These are phyloP conservation scores for Marisa cornuarietis DNA, from an alignment of 1,140 invertebrate genomes.

Conservation along the genomic window DNA sequence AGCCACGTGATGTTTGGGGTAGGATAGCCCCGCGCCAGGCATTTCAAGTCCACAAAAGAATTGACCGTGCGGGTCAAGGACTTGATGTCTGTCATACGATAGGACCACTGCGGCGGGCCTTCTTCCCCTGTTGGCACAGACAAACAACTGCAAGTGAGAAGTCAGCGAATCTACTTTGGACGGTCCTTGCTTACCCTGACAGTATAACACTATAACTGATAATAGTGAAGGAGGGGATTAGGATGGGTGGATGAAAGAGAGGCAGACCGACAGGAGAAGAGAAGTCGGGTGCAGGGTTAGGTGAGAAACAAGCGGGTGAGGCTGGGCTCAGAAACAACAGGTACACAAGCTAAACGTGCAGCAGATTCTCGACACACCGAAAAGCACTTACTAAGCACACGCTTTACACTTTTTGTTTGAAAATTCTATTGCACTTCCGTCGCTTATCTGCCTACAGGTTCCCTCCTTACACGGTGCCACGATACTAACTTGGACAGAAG, in stretches of 20 bases:
- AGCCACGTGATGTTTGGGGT: slow-evolving; percentile 82
- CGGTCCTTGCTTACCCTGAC: too few relatives aligned
- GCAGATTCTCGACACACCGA: background rate
- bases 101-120: slow-evolving; percentile 42
- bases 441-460: too few relatives aligned
- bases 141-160: background rate
- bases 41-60: slow-evolving; percentile 74
- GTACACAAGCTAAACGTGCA: background rate
- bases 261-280: background rate
- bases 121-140: slow-evolving; percentile 2
- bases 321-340: background rate
- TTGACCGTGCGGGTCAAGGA: slow-evolving; percentile 75
- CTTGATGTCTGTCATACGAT: slow-evolving; percentile 67
- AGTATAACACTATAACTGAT: too few relatives aligned
- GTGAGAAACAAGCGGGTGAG: background rate
- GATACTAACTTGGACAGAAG: too few relatives aligned
- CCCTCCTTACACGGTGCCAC: too few relatives aligned
- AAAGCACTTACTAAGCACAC: too few relatives aligned
- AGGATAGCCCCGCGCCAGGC: slow-evolving; percentile 77
- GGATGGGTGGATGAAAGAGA: background rate
- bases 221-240: background rate
- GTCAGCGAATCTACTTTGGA: background rate
- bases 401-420: too few relatives aligned
- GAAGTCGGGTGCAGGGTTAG: background rate
- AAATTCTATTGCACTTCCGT: too few relatives aligned